These are phyloP conservation scores for Tromatobia lineatoria DNA, from an alignment of 2,888 invertebrate genomes.

Conservation along the genomic window DNA sequence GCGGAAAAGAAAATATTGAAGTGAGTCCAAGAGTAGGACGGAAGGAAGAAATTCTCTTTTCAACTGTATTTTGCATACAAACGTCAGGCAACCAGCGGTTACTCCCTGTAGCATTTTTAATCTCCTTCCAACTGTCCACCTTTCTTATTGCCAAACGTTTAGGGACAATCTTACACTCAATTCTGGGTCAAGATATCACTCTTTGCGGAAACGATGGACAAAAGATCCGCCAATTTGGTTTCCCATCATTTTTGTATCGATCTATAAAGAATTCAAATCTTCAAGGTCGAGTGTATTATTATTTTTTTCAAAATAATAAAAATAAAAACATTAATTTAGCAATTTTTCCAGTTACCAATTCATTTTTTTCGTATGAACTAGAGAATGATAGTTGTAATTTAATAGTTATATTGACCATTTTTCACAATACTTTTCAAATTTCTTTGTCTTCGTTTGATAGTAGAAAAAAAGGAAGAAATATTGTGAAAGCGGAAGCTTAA, in stretches of 20 bases:
- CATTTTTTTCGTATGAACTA: too few relatives aligned
- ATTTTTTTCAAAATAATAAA: too few relatives aligned
- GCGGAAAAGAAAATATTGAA: constrained; percentile 10
- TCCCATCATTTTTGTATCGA: too few relatives aligned
- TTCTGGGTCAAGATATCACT: constrained; percentile 50
- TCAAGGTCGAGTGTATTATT: too few relatives aligned
- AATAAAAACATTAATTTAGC: too few relatives aligned
- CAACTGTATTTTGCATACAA: constrained; percentile 29
- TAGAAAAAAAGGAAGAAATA: neutral
- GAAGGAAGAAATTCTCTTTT: constrained; percentile 29
- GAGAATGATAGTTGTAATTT: too few relatives aligned
- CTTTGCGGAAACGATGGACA: neutral
- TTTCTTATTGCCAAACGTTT: neutral
- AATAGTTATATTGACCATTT: too few relatives aligned
- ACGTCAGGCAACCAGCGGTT: constrained; percentile 18
- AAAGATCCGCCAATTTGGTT: neutral
- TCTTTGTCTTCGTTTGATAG: neutral
- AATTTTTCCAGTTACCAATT: too few relatives aligned
- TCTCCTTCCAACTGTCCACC: neutral
- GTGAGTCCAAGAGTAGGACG: neutral
- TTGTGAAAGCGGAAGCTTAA: neutral
- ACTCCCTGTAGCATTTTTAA: constrained; percentile 28
- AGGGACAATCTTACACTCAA: neutral
- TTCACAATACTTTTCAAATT: neutral
- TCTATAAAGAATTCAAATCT: too few relatives aligned